These are phyloP conservation scores for Chelonus insularis DNA, from an alignment of 1,140 invertebrate genomes.

Conservation along the genomic window DNA sequence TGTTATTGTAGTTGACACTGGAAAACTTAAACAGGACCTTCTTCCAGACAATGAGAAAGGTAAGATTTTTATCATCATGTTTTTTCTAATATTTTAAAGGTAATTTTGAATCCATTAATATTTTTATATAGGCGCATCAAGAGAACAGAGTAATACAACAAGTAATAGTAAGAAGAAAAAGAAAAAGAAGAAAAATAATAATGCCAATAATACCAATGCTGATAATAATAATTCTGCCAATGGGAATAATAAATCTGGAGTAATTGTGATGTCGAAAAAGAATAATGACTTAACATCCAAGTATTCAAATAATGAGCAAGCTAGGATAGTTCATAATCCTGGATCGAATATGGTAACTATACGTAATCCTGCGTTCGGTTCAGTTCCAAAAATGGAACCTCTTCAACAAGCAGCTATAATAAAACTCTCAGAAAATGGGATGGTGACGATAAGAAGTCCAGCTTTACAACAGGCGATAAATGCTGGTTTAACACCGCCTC, in stretches of 20 bases:
- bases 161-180: conserved; percentile 59
- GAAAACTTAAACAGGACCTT: conserved; percentile 62
- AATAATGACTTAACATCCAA: conserved; percentile 23
- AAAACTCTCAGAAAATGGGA: conserved; percentile 70
- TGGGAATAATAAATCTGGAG: conserved; percentile 7
- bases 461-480: conserved; percentile 59
- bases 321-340: conserved; percentile 54
- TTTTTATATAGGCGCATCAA: conserved; percentile 36
- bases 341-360: conserved; percentile 74
- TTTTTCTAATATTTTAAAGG: too few species aligned
- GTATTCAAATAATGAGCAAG: conserved; percentile 40
- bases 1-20: conserved; percentile 69
- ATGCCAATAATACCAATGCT: conserved; percentile 24
- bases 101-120: conserved; percentile 1
- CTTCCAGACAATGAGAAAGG: conserved; percentile 50
- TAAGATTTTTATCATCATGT: conserved; percentile 31
- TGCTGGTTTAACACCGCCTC: conserved; percentile 49
- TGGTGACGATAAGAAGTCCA: conserved; percentile 81
- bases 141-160: conserved; percentile 33
- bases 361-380: conserved; percentile 71
- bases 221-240: conserved; percentile 4
- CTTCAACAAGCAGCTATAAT: conserved; percentile 68
- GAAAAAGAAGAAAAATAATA: conserved; percentile 65
- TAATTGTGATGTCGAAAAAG: conserved; percentile 1
- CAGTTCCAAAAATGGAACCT: conserved; percentile 53